A percentile compares a stretch with the other conserved stretches of the same genome.
phyloP scores from a whole-genome alignment of 2,113 vertebrate species.

The Varanus komodoensis region DNA sequence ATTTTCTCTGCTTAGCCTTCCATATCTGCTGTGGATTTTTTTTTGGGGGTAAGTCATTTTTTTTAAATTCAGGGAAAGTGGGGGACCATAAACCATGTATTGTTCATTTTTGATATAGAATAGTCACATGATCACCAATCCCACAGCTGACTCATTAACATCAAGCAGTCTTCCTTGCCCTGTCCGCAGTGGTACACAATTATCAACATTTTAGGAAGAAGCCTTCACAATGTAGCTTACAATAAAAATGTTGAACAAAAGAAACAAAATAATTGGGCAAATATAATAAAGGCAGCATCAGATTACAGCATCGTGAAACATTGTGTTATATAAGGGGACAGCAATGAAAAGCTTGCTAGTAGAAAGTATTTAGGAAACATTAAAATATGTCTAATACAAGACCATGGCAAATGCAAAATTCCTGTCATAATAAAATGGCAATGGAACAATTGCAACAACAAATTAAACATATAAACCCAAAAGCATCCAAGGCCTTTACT shows the following conservation, averaged over 20 bases:
- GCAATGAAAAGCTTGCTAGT: neutral
- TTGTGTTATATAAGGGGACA: neutral
- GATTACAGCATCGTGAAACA: neutral
- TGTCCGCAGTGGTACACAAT: no score
- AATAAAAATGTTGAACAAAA: neutral
- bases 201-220: no score
- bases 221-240: neutral
- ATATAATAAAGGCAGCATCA: neutral
- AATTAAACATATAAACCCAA: neutral
- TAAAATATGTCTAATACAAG: neutral
- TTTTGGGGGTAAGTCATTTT: no score
- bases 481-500: neutral
- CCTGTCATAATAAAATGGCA: neutral
- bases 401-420: neutral
- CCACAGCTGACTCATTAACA: neutral
- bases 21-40: no score
- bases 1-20: no score
- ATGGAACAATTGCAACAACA: neutral
- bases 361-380: neutral
- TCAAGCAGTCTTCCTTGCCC: neutral
- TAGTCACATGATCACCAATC: neutral
- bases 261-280: neutral
- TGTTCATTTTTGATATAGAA: neutral
- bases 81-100: no score
- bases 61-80: no score